Conservation (phyloP, 2,797 vertebrate species). For the Erithacus rubecula region DNA sequence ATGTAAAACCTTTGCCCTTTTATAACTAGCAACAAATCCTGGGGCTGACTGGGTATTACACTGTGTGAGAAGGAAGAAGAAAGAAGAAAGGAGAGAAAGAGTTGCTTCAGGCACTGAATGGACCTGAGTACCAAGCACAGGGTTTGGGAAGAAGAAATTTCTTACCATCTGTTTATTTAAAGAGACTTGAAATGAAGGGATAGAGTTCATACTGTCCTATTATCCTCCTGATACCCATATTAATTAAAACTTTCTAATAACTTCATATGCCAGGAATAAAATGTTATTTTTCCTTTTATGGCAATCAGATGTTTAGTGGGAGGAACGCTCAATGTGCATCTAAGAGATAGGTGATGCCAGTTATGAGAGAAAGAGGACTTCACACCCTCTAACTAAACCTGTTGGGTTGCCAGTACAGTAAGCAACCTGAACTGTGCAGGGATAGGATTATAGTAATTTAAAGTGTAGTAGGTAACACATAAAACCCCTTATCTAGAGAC, state of each 20-base stretch:
- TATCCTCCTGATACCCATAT: background rate
- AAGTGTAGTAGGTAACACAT: background rate
- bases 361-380: slow-evolving; percentile 20
- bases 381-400: background rate
- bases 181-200: background rate
- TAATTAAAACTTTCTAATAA: background rate
- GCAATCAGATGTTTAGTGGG: slow-evolving; percentile 11
- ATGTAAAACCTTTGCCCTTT: slow-evolving; percentile 36
- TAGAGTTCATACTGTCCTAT: background rate
- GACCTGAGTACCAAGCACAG: background rate
- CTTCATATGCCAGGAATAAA: background rate
- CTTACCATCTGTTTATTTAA: background rate
- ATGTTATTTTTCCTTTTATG: background rate
- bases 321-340: slow-evolving; percentile 8
- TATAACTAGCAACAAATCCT: background rate
- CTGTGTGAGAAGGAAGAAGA: background rate
- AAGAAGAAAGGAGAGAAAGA: background rate
- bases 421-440: background rate
- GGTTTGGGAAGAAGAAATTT: background rate
- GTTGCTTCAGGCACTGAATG: background rate
- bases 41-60: background rate
- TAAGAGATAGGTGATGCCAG: slow-evolving; percentile 32
- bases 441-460: background rate
- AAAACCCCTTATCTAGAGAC: background rate
- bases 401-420: background rate